A percentile compares a stretch with the other conserved stretches of the same genome.
Conservation (phyloP, 2,888 invertebrate species). For the Troilus luridus region DNA sequence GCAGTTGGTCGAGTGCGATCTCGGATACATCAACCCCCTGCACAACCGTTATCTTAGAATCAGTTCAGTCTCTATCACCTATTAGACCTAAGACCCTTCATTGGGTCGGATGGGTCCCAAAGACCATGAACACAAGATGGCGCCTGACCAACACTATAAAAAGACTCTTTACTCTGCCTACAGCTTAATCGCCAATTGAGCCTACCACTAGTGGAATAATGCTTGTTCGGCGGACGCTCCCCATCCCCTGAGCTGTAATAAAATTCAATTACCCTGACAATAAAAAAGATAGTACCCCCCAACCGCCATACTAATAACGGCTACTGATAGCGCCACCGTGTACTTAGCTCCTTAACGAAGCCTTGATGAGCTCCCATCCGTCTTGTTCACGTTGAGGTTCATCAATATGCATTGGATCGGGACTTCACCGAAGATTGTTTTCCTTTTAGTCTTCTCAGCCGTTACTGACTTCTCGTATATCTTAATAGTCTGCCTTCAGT, state of each 20-base stretch:
- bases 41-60: too few species aligned
- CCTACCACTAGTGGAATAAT: not conserved
- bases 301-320: not conserved
- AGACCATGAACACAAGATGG: not conserved
- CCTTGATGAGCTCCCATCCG: not conserved
- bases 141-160: not conserved
- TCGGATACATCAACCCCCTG: too few species aligned
- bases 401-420: slow-evolving; percentile 2
- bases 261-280: not conserved
- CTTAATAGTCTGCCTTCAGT: not conserved
- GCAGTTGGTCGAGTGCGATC: too few species aligned
- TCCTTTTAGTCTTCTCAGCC: not conserved
- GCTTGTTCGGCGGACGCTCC: not conserved
- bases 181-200: not conserved
- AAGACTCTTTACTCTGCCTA: not conserved
- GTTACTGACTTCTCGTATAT: not conserved
- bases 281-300: not conserved
- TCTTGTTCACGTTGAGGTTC: not conserved
- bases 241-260: not conserved
- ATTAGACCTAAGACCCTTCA: too few species aligned
- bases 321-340: not conserved
- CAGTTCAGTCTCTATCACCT: too few species aligned
- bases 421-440: not conserved
- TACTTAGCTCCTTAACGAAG: not conserved
- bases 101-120: not conserved